phyloP scores from a whole-genome alignment of 2,888 invertebrate genomes.

The Volucella bombylans region DNA sequence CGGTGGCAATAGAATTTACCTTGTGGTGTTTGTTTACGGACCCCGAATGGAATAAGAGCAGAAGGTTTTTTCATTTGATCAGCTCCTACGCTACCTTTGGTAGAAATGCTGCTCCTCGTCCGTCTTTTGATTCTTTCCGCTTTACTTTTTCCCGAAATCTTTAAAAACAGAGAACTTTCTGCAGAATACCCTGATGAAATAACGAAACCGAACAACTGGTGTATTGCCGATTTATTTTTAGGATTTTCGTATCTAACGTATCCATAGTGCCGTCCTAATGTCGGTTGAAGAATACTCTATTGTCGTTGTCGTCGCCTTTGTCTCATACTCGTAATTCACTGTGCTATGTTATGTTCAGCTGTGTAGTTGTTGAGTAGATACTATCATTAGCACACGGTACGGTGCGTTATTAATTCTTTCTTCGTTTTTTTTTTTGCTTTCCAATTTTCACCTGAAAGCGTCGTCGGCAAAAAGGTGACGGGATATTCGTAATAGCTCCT shows the following conservation, averaged over 20 bases:
- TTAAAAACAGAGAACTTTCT: conserved; percentile 2
- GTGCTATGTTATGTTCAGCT: no score
- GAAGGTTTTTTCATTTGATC: conserved; percentile 24
- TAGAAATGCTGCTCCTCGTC: background rate
- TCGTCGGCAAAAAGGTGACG: background rate
- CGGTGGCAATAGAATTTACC: conserved; percentile 59
- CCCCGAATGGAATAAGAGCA: conserved; percentile 44
- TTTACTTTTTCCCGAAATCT: background rate
- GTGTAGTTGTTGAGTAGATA: no score
- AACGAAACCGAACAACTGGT: conserved; percentile 13
- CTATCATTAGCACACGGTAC: conserved; percentile 18
- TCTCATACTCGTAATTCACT: no score
- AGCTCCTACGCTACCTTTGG: background rate
- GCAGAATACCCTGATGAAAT: conserved; percentile 9
- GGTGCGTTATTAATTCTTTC: background rate
- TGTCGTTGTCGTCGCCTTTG: conserved; percentile 1
- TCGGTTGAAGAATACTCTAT: conserved; percentile 26
- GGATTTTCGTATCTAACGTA: conserved; percentile 47
- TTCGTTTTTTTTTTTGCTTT: conserved; percentile 5
- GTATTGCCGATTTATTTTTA: conserved; percentile 62
- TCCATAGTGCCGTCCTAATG: conserved; percentile 11
- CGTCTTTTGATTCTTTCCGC: background rate
- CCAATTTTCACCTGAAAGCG: conserved; percentile 33
- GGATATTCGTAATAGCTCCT: background rate
- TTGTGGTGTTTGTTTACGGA: conserved; percentile 69